Percentiles rank a stretch among this genome's conserved stretches.
Evolutionary conservation across 2,888 invertebrate species (phyloP).

Genomic region (Drosophila mimica): DNA sequence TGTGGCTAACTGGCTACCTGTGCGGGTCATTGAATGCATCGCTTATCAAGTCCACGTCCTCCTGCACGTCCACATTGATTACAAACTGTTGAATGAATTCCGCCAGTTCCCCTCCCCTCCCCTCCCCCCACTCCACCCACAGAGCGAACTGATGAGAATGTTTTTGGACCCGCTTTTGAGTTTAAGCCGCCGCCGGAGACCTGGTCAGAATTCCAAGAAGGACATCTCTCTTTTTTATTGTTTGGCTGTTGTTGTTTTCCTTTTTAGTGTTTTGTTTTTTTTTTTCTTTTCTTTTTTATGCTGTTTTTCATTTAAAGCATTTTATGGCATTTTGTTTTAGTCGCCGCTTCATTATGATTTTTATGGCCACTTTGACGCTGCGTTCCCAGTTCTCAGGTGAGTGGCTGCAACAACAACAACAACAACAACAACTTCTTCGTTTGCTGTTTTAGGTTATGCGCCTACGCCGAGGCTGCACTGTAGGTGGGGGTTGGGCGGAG

Average conservation of each 20-base stretch:
- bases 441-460: constrained; percentile 24
- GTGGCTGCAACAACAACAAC: constrained; percentile 36
- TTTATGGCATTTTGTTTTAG: constrained; percentile 78
- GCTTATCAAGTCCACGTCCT: constrained; percentile 49
- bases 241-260: constrained; percentile 20
- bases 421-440: neutral
- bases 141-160: constrained; percentile 38
- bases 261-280: constrained; percentile 9
- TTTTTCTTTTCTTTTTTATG: constrained; percentile 47
- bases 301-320: constrained; percentile 75
- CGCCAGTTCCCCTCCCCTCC: constrained; percentile 3
- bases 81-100: constrained; percentile 80
- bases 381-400: constrained; percentile 42
- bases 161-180: constrained; percentile 47
- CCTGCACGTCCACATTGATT: constrained; percentile 70
- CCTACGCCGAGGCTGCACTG: constrained; percentile 38
- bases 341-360: constrained; percentile 81
- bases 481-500: neutral
- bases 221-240: constrained; percentile 57
- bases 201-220: constrained; percentile 74
- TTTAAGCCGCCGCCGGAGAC: constrained; percentile 43
- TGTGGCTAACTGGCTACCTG: constrained; percentile 41
- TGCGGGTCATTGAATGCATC: constrained; percentile 73
- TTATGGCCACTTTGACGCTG: constrained; percentile 74
- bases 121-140: neutral